A percentile compares a stretch with the other conserved stretches of the same genome.
Evolutionary conservation across 2,797 vertebrate genomes (phyloP).

Genomic region (Delichon dasypus): DNA sequence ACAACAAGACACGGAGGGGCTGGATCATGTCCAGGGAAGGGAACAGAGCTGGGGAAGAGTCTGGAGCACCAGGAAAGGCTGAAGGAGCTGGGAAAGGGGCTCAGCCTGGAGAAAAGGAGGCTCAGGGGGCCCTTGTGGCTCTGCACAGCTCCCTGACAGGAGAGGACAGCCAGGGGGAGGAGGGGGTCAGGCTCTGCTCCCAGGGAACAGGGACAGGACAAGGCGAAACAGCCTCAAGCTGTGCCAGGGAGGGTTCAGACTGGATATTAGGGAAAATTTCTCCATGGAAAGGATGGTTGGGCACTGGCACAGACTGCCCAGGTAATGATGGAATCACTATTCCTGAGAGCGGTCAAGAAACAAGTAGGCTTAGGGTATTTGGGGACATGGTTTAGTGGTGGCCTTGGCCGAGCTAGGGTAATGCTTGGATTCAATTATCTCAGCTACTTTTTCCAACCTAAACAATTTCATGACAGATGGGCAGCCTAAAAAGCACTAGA

Average conservation of each 20-base stretch:
- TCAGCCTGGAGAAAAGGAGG: not conserved
- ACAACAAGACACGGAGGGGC: rapidly evolving
- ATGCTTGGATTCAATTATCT: not conserved
- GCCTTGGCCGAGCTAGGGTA: not conserved
- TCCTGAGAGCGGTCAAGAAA: not conserved
- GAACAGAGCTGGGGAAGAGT: not conserved
- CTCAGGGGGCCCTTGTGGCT: not conserved
- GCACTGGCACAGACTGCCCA: not conserved
- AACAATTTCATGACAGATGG: not conserved
- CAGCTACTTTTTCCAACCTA: not conserved
- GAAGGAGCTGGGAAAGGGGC: not conserved
- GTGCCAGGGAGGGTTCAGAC: rapidly evolving
- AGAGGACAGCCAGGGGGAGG: rapidly evolving
- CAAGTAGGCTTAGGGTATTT: not conserved
- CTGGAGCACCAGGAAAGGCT: not conserved
- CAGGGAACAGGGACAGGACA: not conserved
- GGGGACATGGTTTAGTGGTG: not conserved
- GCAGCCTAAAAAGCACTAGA: not conserved
- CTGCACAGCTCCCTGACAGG: not conserved
- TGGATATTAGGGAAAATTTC: not conserved
- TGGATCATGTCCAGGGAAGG: rapidly evolving
- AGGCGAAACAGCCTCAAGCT: rapidly evolving
- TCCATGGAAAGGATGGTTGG: not conserved
- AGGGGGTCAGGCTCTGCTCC: rapidly evolving
- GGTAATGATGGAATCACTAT: not conserved